Conservation (phyloP, 2,113 vertebrate genomes). For the Laterallus jamaicensis region DNA sequence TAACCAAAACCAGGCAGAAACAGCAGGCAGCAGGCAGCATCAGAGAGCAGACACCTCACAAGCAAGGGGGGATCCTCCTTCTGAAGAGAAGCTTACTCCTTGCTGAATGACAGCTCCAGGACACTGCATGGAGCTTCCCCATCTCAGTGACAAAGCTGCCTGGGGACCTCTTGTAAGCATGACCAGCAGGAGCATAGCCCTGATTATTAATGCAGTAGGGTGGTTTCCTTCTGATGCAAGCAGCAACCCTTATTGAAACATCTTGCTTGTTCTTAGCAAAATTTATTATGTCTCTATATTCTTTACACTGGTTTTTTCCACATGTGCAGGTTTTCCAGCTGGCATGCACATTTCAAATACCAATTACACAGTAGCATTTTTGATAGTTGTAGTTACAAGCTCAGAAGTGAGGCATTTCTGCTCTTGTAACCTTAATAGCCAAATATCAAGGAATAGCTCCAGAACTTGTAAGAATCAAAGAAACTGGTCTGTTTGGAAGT, state of each 20-base stretch:
- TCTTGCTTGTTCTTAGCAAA: neutral
- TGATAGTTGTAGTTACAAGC: neutral
- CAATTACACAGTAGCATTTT: neutral
- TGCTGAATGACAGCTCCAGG: neutral
- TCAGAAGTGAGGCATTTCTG: neutral
- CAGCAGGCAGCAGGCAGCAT: neutral
- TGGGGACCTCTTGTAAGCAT: accelerated
- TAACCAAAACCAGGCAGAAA: neutral
- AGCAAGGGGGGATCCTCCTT: neutral
- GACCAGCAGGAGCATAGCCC: neutral
- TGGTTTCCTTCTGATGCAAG: neutral
- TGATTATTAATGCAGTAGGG: neutral
- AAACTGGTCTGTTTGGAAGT: neutral
- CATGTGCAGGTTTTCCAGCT: neutral
- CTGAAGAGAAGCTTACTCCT: neutral
- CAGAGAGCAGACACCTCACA: neutral
- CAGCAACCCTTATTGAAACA: neutral
- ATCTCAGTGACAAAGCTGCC: neutral
- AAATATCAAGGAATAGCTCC: neutral
- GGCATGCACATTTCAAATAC: neutral
- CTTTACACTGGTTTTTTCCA: neutral
- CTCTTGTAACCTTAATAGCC: neutral
- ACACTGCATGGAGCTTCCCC: neutral
- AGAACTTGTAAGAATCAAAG: neutral
- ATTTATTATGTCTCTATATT: neutral